Base-by-base conservation (phyloP, 2,113 vertebrate genomes). In the Gnathonemus echidnorhynchus region DNA sequence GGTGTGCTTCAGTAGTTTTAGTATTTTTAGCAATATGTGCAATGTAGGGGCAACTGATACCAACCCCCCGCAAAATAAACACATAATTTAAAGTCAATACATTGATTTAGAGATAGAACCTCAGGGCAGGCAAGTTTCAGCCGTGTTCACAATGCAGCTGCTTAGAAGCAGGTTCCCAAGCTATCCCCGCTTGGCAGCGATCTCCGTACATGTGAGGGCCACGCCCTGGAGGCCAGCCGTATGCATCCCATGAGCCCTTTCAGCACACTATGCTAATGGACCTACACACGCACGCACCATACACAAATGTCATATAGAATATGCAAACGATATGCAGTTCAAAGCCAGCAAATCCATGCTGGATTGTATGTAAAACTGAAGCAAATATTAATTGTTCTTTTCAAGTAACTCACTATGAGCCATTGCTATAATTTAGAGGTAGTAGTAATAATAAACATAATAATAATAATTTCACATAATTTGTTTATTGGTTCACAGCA, bases 181-280 rank as follows among this genome's bases (percentile, higher is more conserved):
- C 90, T 50, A 46, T 77, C 35, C 24, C 21, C 31, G 46, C 24
- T 70, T 50, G 89, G 86, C 86, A 86, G 58, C 85, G 13, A 52
- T 84, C 80, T 48, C 48, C 24, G 24, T 88, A 85, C 70, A 90
- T 89, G 27, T 62, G 89, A 88, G 39, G 86, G 88, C 90, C 89
- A 89, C 74, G 62, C 31, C 88, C 88, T 89, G 77, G 70, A 90
- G 90, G 87, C 46, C 49, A 62, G 74, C 86, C 7, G 3, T 35
- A 39, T 10, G 2, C 1, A 8, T 80, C 46, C 87, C 90, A 91
- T 88, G 74, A 90, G 8, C 89, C 89, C 42, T 49, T 7, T 86
- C 84, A 27, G n/a, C 45, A 50, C 19, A 21, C 24, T 15, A 0
- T 50, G 42, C 83, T 27, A n/a, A 48, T n/a, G 48, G 84, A 50